Evolutionary conservation across 1,140 invertebrate species (phyloP).

Genomic region (Contarinia nasturtii): DNA sequence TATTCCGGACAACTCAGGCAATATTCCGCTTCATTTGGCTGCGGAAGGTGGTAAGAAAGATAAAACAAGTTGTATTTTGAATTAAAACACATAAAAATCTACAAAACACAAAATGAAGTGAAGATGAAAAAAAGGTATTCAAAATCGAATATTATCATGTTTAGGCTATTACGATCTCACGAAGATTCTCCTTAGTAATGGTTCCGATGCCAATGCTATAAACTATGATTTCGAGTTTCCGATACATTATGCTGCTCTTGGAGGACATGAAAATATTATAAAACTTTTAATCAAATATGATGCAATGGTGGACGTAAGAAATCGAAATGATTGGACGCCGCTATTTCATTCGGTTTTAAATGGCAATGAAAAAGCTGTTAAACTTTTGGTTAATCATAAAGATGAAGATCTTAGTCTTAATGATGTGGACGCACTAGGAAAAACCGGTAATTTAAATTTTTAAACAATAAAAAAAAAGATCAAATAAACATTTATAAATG

Average conservation of each 20-base stretch:
- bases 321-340: conserved; percentile 1
- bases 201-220: conserved; percentile 2
- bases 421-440: neutral
- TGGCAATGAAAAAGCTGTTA: neutral
- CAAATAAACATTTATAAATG: no score
- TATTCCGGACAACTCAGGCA: neutral
- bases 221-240: conserved; percentile 3
- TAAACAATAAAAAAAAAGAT: no score
- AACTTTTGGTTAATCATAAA: neutral
- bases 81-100: no score
- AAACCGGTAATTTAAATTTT: no score
- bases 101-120: no score
- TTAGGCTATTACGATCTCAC: conserved; percentile 4
- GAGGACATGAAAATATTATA: conserved; percentile 5
- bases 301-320: neutral
- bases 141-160: no score
- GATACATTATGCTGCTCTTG: conserved; percentile 8
- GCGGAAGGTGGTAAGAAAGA: neutral
- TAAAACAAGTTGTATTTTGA: neutral
- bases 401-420: neutral
- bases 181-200: conserved; percentile 7
- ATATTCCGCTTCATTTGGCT: conserved; percentile 4
- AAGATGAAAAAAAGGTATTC: no score
- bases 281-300: conserved; percentile 18
- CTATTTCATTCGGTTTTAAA: neutral